phyloP scores from a whole-genome alignment of 1,140 invertebrate species.

The Penaeus indicus region DNA sequence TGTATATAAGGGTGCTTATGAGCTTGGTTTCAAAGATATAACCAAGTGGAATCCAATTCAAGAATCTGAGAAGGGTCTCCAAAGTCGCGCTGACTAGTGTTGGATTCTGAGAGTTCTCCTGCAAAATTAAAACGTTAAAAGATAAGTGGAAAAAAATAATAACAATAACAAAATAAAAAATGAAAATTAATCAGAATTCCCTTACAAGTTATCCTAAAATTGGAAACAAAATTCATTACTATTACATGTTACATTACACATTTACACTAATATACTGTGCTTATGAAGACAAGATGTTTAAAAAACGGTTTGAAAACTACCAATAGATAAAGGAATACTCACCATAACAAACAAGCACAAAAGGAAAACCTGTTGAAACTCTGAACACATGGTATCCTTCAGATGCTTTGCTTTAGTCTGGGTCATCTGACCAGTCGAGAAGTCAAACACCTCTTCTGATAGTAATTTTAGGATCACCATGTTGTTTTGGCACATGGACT shows the following conservation, averaged over 20 bases:
- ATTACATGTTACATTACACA: too few relatives aligned
- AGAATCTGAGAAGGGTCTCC: conserved; percentile 95
- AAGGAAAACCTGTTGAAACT: conserved; percentile 98
- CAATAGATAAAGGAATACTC: conserved; percentile 66
- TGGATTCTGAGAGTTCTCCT: conserved; percentile 97
- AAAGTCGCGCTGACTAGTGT: conserved; percentile 93
- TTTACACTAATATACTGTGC: too few relatives aligned
- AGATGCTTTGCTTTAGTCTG: conserved; percentile 99
- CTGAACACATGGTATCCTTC: conserved; percentile 99
- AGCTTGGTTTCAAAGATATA: conserved; percentile 99
- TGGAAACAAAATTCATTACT: too few relatives aligned
- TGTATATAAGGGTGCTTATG: conserved; percentile 93
- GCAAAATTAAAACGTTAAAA: conserved; percentile 41
- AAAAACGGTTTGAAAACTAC: not conserved
- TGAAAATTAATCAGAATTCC: too few relatives aligned
- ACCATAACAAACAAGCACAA: conserved; percentile 97
- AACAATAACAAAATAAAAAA: not conserved
- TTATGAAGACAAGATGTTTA: not conserved
- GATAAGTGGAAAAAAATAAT: not conserved
- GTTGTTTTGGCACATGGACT: conserved; percentile 99
- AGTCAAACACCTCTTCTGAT: conserved; percentile 99
- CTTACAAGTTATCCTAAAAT: too few relatives aligned
- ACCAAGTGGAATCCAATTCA: conserved; percentile 99
- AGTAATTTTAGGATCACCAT: conserved; percentile 98
- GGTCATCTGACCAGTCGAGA: conserved; percentile 96